phyloP scores from a whole-genome alignment of 2,888 invertebrate genomes.

The Cotesia congregata region DNA sequence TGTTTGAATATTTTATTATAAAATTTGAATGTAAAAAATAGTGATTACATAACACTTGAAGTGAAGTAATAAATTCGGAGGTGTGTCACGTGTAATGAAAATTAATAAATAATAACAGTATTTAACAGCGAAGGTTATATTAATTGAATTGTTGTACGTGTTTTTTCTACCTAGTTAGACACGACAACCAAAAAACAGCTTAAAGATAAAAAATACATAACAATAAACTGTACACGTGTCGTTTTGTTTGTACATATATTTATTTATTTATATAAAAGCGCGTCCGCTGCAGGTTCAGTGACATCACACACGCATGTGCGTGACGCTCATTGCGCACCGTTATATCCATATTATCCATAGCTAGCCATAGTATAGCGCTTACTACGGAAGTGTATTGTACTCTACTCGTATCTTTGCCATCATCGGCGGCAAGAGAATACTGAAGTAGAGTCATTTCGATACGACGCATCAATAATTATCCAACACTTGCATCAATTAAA shows the following conservation, averaged over 20 bases:
- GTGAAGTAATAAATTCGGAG: too few relatives aligned
- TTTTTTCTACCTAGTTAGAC: too few relatives aligned
- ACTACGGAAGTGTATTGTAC: slow-evolving; percentile 58
- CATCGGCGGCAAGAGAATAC: slow-evolving; percentile 30
- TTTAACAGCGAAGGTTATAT: too few relatives aligned
- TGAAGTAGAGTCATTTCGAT: slow-evolving; percentile 14
- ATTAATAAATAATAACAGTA: too few relatives aligned
- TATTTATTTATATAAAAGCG: slow-evolving; percentile 26
- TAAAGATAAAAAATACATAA: slow-evolving; percentile 17
- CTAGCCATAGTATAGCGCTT: slow-evolving; percentile 60
- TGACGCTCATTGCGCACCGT: slow-evolving; percentile 68
- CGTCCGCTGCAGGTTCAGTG: slow-evolving; percentile 66
- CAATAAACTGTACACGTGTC: slow-evolving; percentile 2
- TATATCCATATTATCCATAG: slow-evolving; percentile 63
- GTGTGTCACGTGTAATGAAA: too few relatives aligned
- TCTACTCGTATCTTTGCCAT: slow-evolving; percentile 3
- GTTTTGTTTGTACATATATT: neutral
- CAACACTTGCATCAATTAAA: slow-evolving; percentile 5
- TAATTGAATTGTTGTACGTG: slow-evolving; percentile 23
- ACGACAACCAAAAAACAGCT: neutral
- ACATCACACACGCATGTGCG: slow-evolving; percentile 69
- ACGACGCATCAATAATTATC: slow-evolving; percentile 24
- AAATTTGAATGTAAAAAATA: too few relatives aligned
- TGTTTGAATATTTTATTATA: too few relatives aligned
- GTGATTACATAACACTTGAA: too few relatives aligned